Percentiles rank a stretch among this genome's conserved stretches.
Conservation (phyloP, 35 echinoderm and acorn worm species). For the Ophiothrix spiculata region DNA sequence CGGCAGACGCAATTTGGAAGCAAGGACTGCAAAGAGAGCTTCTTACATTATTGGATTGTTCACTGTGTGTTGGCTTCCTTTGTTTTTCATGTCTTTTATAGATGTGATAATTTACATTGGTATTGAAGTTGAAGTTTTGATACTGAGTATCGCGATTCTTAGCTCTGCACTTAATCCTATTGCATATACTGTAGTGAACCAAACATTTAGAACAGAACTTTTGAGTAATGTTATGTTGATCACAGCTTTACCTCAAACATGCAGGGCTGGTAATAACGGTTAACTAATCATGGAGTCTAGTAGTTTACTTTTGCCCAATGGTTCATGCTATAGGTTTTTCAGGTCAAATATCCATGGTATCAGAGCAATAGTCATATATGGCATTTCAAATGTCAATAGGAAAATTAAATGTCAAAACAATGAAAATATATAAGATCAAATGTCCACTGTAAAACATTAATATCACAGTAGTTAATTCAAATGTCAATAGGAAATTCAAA, state of each 20-base stretch:
- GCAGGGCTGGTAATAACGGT: background rate
- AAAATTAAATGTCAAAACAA: too few species aligned
- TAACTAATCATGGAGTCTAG: too few species aligned
- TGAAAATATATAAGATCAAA: too few species aligned
- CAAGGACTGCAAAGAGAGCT: conserved; percentile 77
- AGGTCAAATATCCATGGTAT: too few species aligned
- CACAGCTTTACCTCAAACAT: background rate
- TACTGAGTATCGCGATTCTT: conserved; percentile 40
- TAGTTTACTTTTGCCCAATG: too few species aligned
- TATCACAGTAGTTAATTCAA: too few species aligned
- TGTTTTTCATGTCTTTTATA: conserved; percentile 52
- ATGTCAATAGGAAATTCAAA: too few species aligned
- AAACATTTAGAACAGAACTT: conserved; percentile 63
- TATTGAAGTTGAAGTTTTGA: conserved; percentile 43
- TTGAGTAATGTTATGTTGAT: conserved; percentile 18
- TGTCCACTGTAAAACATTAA: too few species aligned
- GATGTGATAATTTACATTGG: conserved; percentile 17
- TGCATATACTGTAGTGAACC: conserved; percentile 78
- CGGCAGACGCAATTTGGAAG: conserved; percentile 54
- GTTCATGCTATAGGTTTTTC: too few species aligned
- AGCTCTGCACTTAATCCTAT: conserved; percentile 81
- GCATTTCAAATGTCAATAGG: too few species aligned
- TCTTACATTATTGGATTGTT: conserved; percentile 79
- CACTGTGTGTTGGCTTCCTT: conserved; percentile 76
- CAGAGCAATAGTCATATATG: too few species aligned